These are phyloP conservation scores for Ophioninae sp. DNA, from an alignment of 2,888 invertebrate genomes.

Conservation along the genomic window DNA sequence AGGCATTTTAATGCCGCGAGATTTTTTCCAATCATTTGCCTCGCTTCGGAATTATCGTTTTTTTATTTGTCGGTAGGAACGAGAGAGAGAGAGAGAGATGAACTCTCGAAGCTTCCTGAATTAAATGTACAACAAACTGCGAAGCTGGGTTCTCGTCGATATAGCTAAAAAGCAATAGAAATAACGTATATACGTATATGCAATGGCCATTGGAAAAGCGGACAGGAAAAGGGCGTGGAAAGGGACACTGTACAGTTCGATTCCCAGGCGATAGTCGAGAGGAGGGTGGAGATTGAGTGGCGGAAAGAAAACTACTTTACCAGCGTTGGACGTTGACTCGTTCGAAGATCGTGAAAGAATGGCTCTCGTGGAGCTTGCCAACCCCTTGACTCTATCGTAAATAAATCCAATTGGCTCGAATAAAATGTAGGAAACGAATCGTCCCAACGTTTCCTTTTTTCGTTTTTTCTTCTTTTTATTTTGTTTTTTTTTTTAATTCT, in stretches of 20 bases:
- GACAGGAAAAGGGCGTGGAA: slow-evolving; percentile 74
- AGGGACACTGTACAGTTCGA: slow-evolving; percentile 41
- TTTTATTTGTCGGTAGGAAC: neutral
- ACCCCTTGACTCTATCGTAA: slow-evolving; percentile 69
- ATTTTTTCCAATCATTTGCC: slow-evolving; percentile 51
- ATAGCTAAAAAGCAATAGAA: slow-evolving; percentile 12
- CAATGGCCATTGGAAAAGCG: slow-evolving; percentile 40
- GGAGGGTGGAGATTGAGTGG: slow-evolving; percentile 54
- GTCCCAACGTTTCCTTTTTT: slow-evolving; percentile 66
- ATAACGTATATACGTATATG: slow-evolving; percentile 27
- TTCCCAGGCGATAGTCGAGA: slow-evolving; percentile 11
- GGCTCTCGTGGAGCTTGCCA: slow-evolving; percentile 37
- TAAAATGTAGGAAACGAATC: slow-evolving; percentile 73
- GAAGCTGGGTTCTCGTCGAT: slow-evolving; percentile 38
- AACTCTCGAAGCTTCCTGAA: slow-evolving; percentile 67
- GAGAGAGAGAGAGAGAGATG: slow-evolving; percentile 12
- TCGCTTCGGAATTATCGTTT: slow-evolving; percentile 55
- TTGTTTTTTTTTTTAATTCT: no score
- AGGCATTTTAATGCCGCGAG: slow-evolving; percentile 51
- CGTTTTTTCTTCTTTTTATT: slow-evolving; percentile 60
- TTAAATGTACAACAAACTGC: slow-evolving; percentile 72
- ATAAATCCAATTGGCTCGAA: slow-evolving; percentile 76
- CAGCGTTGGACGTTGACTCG: slow-evolving; percentile 58
- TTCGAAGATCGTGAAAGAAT: slow-evolving; percentile 38
- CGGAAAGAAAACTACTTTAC: slow-evolving; percentile 70